phyloP scores from a whole-genome alignment of 2,113 vertebrate species.

The Salminus brasiliensis region DNA sequence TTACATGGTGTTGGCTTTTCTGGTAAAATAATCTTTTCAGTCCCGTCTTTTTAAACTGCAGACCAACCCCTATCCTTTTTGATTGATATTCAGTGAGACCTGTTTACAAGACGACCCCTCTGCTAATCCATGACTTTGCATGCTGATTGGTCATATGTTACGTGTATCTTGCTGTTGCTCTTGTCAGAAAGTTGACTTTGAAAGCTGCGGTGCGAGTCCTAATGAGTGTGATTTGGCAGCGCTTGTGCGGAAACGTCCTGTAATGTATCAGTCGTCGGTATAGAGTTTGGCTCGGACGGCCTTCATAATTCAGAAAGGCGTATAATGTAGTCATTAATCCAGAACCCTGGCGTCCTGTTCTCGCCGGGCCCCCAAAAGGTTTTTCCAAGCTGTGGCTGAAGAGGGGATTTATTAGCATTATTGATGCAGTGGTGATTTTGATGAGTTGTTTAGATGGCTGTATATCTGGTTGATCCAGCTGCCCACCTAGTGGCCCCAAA shows the following conservation, averaged over 20 bases:
- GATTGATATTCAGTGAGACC: slow-evolving; percentile 32
- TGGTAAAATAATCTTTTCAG: slow-evolving; percentile 15
- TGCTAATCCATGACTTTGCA: not conserved
- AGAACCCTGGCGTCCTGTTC: not conserved
- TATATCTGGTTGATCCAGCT: not conserved
- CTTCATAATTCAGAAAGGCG: not conserved
- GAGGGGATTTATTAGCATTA: not conserved
- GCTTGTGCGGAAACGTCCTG: not conserved
- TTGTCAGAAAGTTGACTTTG: not conserved
- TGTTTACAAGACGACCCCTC: slow-evolving; percentile 42
- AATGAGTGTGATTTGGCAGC: slow-evolving; percentile 9
- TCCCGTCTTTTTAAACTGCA: slow-evolving; percentile 18
- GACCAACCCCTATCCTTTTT: slow-evolving; percentile 27
- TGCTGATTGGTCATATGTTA: not conserved
- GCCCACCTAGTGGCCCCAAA: not conserved
- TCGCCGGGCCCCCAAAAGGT: not conserved
- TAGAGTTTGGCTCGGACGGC: not conserved
- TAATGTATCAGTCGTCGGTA: not conserved
- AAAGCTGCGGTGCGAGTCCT: not conserved
- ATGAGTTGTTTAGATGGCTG: not conserved
- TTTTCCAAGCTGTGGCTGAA: not conserved
- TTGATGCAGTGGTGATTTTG: not conserved
- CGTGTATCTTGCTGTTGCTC: not conserved
- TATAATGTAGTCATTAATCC: not conserved
- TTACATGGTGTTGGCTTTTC: slow-evolving; percentile 22